Evolutionary conservation across 2,113 vertebrate species (phyloP), one percentile per base, ranked within the genome.

Genomic region (Lophura nycthemera): DNA sequence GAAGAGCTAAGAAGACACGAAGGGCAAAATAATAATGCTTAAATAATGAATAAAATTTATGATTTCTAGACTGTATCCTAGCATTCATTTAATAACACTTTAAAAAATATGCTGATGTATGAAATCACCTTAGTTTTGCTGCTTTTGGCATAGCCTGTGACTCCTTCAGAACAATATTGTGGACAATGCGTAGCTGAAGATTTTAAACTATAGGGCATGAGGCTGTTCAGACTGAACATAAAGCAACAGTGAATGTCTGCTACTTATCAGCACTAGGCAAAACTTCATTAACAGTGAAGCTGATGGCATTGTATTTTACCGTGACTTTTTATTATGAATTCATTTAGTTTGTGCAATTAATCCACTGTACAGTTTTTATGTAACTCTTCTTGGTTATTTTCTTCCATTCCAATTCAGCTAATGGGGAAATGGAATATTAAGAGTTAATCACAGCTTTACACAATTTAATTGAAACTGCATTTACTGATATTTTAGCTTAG

Each of bases 331-430:
- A 95, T 95, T 91, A 89, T 86, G 69, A 94, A 89, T 92, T 96
- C 89, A 93, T 95, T 94, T 96, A 96, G 92, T 93, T 95, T 95
- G 93, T 89, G 95, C 93, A 95, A 95, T 94, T 95, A 93, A 91
- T 78, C 96, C 95, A 93, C 70, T 96, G 93, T 96, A 95, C 76
- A 96, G 92, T 94, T 80, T 96, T 96, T 94, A 96, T 94, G 95
- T 95, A 95, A 94, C 88, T 95, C 88, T 93, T 90, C 80, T 94
- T 84, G 96, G 84, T 85, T 95, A 81, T 86, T 94, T 96, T 93
- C 88, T 89, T 96, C 92, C 93, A 96, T 93, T 97, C 89, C 95
- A 96, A 95, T 96, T 97, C 93, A 97, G 97, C 92, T 96, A 97
- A 95, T 91, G 95, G 93, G 95, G 95, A 96, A 96, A 97, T 92